Evolutionary conservation across 2,113 vertebrate species (phyloP).

Genomic region (Xenotilapia longispinis): DNA sequence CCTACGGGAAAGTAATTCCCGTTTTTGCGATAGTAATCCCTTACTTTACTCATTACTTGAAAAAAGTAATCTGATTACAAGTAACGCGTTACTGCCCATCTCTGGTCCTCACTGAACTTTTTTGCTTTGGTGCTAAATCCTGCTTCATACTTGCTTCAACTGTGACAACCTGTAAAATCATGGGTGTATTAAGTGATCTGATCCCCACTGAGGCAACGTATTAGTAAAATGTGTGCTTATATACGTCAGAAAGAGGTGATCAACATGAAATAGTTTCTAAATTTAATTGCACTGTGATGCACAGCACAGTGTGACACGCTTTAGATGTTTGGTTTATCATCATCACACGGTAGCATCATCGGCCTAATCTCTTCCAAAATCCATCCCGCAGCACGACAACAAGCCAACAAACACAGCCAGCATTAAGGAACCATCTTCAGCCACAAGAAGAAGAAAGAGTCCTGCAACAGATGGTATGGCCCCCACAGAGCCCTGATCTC

Average conservation of each 20-base stretch:
- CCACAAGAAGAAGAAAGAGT: background rate
- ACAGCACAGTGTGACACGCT: background rate
- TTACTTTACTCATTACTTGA: no score
- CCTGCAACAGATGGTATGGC: background rate
- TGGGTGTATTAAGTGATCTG: rapidly evolving
- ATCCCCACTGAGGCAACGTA: background rate
- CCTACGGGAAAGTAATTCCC: no score
- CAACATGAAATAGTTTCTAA: background rate
- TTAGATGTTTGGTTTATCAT: background rate
- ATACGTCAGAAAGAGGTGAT: background rate
- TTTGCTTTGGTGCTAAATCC: background rate
- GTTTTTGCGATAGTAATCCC: no score
- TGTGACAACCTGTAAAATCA: background rate
- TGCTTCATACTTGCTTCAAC: background rate
- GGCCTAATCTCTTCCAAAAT: background rate
- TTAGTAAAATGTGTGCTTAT: background rate
- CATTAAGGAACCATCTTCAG: background rate
- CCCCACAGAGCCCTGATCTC: slow-evolving; percentile 7
- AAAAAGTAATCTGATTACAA: no score
- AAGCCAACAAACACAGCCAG: background rate
- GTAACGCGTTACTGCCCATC: no score
- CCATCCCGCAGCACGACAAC: background rate
- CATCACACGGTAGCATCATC: background rate
- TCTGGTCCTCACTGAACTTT: background rate
- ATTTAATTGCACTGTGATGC: background rate